Evolutionary conservation across 2,113 vertebrate genomes (phyloP), one percentile per base, ranked within the genome.

Genomic region (Aegotheles bennettii): DNA sequence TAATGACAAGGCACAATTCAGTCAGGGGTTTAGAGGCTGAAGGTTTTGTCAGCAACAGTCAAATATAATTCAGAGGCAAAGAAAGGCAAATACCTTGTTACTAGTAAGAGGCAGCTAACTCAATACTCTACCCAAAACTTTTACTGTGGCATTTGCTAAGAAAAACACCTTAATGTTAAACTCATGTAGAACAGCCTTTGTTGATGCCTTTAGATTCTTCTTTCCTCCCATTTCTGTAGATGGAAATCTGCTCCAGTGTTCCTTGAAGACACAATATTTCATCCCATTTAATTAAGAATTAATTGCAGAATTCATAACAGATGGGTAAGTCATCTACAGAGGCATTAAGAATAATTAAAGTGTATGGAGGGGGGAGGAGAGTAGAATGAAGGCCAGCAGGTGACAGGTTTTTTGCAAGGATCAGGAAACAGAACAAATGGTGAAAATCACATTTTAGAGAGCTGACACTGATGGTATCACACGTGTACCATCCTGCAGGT

Each of bases 251-350:
- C 53, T 90, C 36, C 70, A 60, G 21, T 56, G 48, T 84, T 89
- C 38, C 53, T n/a, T 82, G 53, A 93, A 95, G 84, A 91, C 40
- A 86, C 36, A 93, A 5, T 71, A 85, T 89, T 94, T 90, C 60
- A 91, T 71, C 48, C 80, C 21, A 48, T 79, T 92, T 73, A 93
- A 97, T 93, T 94, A 89, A 87, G 38, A 93, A 81, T 81, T 94
- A 74, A 92, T 91, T 95, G 83, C 76, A 94, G 71, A 95, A 92
- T 73, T 93, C 76, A 59, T n/a, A 92, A 90, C 94, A 96, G 88
- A 95, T 95, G 92, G 88, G 56, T 77, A 96, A 35, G 26, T 77
- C 92, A 83, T 69, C 63, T 80, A 94, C 82, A 88, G 85, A 92
- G 45, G 25, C 67, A 93, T 28, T 56, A 93, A 56, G 67, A 93